These are phyloP conservation scores for Odocoileus hemionus DNA, from an alignment of 2,113 vertebrate genomes.

Conservation along the genomic window DNA sequence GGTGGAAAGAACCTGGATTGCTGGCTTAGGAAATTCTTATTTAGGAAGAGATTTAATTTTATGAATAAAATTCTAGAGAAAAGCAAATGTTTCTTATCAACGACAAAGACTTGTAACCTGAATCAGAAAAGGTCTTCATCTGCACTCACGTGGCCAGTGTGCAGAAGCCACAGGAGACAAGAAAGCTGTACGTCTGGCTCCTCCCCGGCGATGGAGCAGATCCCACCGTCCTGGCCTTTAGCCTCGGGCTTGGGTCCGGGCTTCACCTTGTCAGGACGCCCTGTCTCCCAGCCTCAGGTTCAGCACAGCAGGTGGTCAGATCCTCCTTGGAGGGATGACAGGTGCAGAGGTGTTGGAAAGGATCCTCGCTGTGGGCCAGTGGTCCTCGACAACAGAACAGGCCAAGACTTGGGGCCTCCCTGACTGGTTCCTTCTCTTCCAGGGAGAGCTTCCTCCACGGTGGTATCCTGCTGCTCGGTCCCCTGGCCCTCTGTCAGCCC, in stretches of 20 bases:
- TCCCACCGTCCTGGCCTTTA: neutral
- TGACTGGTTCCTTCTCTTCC: neutral
- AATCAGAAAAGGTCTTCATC: neutral
- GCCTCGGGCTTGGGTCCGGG: fast-evolving
- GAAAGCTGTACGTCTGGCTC: fast-evolving
- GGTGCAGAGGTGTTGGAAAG: neutral
- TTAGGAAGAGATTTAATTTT: neutral
- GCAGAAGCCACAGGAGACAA: fast-evolving
- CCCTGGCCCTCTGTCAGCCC: neutral
- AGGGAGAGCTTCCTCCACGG: conserved; percentile 16
- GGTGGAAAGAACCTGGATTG: fast-evolving
- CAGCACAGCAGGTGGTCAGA: neutral
- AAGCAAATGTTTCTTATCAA: neutral
- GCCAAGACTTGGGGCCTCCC: neutral
- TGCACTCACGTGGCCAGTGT: fast-evolving
- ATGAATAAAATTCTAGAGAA: neutral
- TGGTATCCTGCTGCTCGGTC: conserved; percentile 18
- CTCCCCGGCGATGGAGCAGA: fast-evolving
- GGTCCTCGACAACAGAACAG: fast-evolving
- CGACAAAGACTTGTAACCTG: neutral
- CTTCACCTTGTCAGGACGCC: neutral
- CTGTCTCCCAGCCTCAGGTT: neutral
- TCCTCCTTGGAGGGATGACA: neutral
- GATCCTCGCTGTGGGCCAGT: neutral
- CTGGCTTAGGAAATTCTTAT: neutral